Evolutionary conservation across 2,888 invertebrate genomes (phyloP).

Genomic region (Oconnorella tubifera): DNA sequence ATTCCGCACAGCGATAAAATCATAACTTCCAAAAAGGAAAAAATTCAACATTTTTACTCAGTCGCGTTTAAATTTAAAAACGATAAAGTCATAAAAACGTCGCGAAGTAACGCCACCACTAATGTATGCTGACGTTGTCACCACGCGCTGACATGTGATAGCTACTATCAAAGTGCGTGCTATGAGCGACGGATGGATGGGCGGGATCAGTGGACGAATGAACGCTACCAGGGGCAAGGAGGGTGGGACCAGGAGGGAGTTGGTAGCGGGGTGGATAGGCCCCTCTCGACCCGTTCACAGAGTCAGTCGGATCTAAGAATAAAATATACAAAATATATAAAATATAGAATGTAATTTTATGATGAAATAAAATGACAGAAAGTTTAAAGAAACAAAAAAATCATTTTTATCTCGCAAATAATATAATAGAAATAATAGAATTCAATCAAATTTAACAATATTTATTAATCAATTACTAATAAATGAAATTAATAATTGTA

Average conservation of each 20-base stretch:
- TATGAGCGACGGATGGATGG: constrained; percentile 45
- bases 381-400: no score
- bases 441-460: not conserved
- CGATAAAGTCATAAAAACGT: no score
- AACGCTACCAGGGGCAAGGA: constrained; percentile 34
- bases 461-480: not conserved
- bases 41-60: no score
- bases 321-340: no score
- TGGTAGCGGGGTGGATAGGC: constrained; percentile 8
- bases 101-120: constrained; percentile 1
- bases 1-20: no score
- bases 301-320: constrained; percentile 9
- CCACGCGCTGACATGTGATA: constrained; percentile 44
- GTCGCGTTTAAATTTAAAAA: no score
- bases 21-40: no score
- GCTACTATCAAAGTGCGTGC: constrained; percentile 43
- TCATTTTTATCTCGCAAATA: no score
- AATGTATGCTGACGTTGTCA: constrained; percentile 22
- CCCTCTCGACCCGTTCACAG: constrained; percentile 15
- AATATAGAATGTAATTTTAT: no score
- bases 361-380: no score
- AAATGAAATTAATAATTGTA: no score
- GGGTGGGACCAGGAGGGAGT: constrained; percentile 8
- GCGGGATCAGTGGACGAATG: constrained; percentile 49
- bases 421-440: not conserved